These are phyloP conservation scores for Nemapogon koenigi DNA, from an alignment of 2,888 invertebrate species.

Conservation along the genomic window DNA sequence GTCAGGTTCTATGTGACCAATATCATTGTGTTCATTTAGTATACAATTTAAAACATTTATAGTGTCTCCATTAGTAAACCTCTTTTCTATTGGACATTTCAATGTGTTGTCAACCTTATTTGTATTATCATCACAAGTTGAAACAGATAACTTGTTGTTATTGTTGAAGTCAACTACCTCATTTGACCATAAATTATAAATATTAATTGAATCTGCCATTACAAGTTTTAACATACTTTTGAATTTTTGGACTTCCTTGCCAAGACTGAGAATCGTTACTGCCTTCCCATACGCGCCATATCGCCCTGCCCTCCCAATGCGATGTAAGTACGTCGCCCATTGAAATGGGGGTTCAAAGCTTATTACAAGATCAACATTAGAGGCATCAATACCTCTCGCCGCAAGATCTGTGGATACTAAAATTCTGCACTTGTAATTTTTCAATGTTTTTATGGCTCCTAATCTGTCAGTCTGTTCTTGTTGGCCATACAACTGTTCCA, in stretches of 20 bases:
- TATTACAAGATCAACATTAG: constrained; percentile 90
- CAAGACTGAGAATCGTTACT: constrained; percentile 74
- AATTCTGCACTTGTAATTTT: constrained; percentile 82
- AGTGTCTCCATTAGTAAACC: no score
- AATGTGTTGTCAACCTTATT: no score
- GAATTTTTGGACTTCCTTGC: constrained; percentile 68
- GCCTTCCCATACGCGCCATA: constrained; percentile 88
- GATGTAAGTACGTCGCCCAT: constrained; percentile 86
- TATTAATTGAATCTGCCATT: constrained; percentile 35
- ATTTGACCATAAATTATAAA: constrained; percentile 33
- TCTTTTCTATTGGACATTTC: no score
- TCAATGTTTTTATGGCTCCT: constrained; percentile 77
- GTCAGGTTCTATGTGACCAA: no score
- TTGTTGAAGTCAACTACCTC: constrained; percentile 17
- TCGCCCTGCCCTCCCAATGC: constrained; percentile 94
- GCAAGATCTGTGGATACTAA: constrained; percentile 90
- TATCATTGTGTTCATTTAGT: no score
- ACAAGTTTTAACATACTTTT: constrained; percentile 62
- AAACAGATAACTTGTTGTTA: no score
- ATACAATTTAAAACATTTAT: no score
- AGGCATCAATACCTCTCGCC: constrained; percentile 93
- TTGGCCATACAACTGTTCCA: constrained; percentile 77
- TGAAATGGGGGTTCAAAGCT: constrained; percentile 88
- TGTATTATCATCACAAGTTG: no score
- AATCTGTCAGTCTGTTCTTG: constrained; percentile 82